Base-by-base conservation (phyloP, 2,888 invertebrate genomes). In the Fabriciana adippe region DNA sequence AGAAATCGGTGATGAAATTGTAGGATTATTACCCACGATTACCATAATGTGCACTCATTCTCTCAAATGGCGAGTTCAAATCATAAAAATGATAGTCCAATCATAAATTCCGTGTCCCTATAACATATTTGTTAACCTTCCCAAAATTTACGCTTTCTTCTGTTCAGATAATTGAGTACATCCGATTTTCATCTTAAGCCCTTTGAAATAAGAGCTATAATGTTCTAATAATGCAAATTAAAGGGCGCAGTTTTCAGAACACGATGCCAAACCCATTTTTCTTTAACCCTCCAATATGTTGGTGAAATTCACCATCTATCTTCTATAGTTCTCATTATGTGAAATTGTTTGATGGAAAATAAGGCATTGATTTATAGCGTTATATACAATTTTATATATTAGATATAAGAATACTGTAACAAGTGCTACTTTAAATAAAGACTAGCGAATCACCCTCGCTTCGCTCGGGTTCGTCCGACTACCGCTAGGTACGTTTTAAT, bases 251-350 rank as follows among this genome's bases (percentile, higher is more conserved):
- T 85, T 88, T 88, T 81, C 84, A 81, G 78, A 78, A 76, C 80
- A 81, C 81, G 81, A 82, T 79, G 82, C 77, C 75, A 71, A 75
- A 79, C 83, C 85, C 80, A 88, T 89, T 89, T 89, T 87, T 89
- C 87, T 88, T 84, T 81, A 85, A 84, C 83, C 85, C 80, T 83
- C 73, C 89, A 90, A 90, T 90, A 90, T 89, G 88, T 88, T 88
- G 82, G 82, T 81, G 80, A 81, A 83, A 81, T 80, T 78, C 77
- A 78, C 81, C 81, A 85, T 90, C 81, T 83, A 86, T 88, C 87
- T 90, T 85, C 78, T 74, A 78, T 80, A 80, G 78, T 76, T 81
- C 78, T 83, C 80, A 87, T 89, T 89, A 90, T 89, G 86, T 78
- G 86, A 88, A 89, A 86, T 69, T 67, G 66, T 73, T 70, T 67